phyloP scores from a whole-genome alignment of 2,888 invertebrate species.

The Pimpla rufipes region DNA sequence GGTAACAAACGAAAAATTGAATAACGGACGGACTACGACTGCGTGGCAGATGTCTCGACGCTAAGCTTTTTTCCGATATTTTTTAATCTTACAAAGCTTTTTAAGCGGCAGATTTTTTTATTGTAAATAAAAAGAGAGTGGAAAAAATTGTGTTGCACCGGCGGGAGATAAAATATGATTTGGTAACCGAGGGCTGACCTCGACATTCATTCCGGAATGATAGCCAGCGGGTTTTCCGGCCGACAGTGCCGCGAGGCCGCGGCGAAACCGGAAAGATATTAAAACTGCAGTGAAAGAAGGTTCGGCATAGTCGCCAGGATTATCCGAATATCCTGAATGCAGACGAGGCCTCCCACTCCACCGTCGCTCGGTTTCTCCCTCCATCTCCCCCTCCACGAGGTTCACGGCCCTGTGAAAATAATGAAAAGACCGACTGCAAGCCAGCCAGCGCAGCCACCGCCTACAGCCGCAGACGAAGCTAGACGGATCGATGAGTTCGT shows the following conservation, averaged over 20 bases:
- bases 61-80: not conserved
- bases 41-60: not conserved
- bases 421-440: constrained; percentile 56
- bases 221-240: constrained; percentile 4
- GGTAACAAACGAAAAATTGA: too few relatives aligned
- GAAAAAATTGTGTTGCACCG: not conserved
- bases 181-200: not conserved
- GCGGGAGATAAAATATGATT: not conserved
- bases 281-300: constrained; percentile 4
- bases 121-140: not conserved
- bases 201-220: not conserved
- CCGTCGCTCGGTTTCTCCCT: constrained; percentile 47
- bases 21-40: too few relatives aligned
- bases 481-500: constrained; percentile 71
- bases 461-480: constrained; percentile 58
- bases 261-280: constrained; percentile 33
- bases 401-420: constrained; percentile 63
- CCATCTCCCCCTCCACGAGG: constrained; percentile 55
- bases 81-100: not conserved
- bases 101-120: too few relatives aligned
- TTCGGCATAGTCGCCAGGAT: constrained; percentile 37
- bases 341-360: constrained; percentile 33
- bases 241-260: not conserved
- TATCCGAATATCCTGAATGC: constrained; percentile 58
- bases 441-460: constrained; percentile 52